A percentile compares a stretch with the other conserved stretches of the same genome.
Conservation (phyloP, 2,888 invertebrate species). For the Nipponacmea schrenckii region DNA sequence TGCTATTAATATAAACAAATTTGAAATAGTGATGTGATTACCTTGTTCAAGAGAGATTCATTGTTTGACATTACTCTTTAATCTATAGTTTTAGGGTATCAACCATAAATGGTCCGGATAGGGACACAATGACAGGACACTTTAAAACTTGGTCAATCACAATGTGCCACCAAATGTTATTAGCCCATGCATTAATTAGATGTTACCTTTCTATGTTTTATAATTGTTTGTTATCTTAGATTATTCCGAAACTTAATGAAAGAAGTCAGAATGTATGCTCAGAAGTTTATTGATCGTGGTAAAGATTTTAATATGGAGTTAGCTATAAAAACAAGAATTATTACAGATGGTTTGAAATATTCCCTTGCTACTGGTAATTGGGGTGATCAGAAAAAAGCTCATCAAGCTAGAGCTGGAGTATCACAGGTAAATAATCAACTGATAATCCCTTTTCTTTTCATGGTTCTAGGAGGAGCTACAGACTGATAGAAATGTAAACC, state of each 20-base stretch:
- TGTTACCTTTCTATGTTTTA: too few species aligned
- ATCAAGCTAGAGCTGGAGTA: constrained; percentile 96
- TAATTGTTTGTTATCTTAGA: constrained; percentile 62
- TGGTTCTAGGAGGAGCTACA: too few species aligned
- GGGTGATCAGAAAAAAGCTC: constrained; percentile 99
- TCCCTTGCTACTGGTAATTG: constrained; percentile 99
- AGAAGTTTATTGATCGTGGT: constrained; percentile 98
- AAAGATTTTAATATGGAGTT: constrained; percentile 98
- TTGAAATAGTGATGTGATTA: background rate
- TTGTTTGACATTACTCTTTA: too few species aligned
- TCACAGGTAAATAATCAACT: constrained; percentile 75
- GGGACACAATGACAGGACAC: too few species aligned
- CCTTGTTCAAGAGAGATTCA: too few species aligned
- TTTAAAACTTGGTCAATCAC: too few species aligned
- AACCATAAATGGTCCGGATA: too few species aligned
- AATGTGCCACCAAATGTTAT: too few species aligned
- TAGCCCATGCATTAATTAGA: too few species aligned
- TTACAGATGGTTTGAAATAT: constrained; percentile 96
- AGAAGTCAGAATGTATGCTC: constrained; percentile 95
- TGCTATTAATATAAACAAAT: background rate
- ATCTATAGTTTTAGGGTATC: too few species aligned
- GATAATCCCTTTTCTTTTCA: background rate
- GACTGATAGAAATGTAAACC: too few species aligned
- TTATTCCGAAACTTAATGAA: constrained; percentile 95
- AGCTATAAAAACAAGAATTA: constrained; percentile 95